A percentile compares a stretch with the other conserved stretches of the same genome.
phyloP scores from a whole-genome alignment of 2,888 invertebrate species.

The Leptopilina drosophilae region DNA sequence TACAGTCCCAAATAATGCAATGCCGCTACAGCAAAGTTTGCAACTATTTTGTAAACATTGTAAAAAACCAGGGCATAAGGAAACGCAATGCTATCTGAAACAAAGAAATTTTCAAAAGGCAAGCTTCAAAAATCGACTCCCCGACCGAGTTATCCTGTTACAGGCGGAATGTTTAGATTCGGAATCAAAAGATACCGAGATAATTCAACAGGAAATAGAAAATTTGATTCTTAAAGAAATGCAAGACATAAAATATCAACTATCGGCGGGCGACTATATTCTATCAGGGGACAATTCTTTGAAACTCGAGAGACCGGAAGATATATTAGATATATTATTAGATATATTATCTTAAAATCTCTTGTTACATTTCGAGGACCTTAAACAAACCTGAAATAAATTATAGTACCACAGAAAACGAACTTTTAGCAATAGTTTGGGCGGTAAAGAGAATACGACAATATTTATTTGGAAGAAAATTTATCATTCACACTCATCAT shows the following conservation, averaged over 20 bases:
- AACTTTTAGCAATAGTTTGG: neutral
- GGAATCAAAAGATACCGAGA: neutral
- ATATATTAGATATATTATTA: slow-evolving; percentile 25
- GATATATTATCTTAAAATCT: slow-evolving; percentile 31
- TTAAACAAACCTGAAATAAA: neutral
- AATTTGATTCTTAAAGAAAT: neutral
- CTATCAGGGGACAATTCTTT: neutral
- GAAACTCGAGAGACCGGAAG: neutral
- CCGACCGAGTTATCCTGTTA: neutral
- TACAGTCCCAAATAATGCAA: no score
- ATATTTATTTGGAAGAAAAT: neutral
- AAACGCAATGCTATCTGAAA: no score
- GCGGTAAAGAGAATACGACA: neutral
- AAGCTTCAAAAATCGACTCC: no score
- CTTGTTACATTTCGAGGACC: neutral
- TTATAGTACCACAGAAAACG: neutral
- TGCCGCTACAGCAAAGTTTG: no score
- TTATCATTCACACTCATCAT: neutral
- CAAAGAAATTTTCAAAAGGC: no score
- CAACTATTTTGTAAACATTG: no score
- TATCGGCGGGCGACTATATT: neutral
- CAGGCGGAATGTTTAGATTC: neutral
- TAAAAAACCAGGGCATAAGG: no score
- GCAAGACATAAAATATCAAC: neutral
- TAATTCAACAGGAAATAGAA: neutral